Evolutionary conservation across 1,140 invertebrate species (phyloP), one percentile per base, ranked within the genome.

Genomic region (Galleria mellonella): DNA sequence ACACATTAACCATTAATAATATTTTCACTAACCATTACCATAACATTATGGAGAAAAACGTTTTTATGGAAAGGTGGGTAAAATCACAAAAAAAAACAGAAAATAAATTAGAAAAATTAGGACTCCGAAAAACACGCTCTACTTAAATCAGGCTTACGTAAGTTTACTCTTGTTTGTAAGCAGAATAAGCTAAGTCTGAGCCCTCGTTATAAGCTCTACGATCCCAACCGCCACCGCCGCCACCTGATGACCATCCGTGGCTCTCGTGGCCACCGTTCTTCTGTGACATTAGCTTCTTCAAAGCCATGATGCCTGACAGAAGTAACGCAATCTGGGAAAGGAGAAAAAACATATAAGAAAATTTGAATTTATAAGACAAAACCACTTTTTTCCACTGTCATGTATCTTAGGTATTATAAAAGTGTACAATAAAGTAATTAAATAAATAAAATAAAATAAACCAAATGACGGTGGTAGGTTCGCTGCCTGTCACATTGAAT

Each of bases 231-330:
- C 90, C 87, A 23, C 89, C 78, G 42, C 86, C 76, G 29, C 88
- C 88, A 0, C 84, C 73, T 9, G 87, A 86, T 1, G 88, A 88
- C 67, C 88, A 89, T 51, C 89, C 88, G 40, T 87, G 86, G 36
- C 75, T 77, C 43, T 85, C 83, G n/a, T 88, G 85, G 32, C 88
- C 83, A 3, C 85, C 68, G 12, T 65, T 83, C 72, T 93, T 93
- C 56, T 89, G 87, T 0, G 89, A 86, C 44, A 94, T 83, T 0
- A 94, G 74, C 61, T 94, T 94, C 88, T 94, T 94, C n/a, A 94
- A 60, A 0, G 92, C 92, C 37, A 94, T 93, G 45, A 94, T 94
- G 47, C 92, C 89, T 0, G 93, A 90, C 17, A 94, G 78, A 1
- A 94, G 89, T 8, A 94, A 74, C 1, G 93, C 93, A 55, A 94